phyloP scores from a whole-genome alignment of 2,888 invertebrate genomes.

The Dastarcus helophoroides region DNA sequence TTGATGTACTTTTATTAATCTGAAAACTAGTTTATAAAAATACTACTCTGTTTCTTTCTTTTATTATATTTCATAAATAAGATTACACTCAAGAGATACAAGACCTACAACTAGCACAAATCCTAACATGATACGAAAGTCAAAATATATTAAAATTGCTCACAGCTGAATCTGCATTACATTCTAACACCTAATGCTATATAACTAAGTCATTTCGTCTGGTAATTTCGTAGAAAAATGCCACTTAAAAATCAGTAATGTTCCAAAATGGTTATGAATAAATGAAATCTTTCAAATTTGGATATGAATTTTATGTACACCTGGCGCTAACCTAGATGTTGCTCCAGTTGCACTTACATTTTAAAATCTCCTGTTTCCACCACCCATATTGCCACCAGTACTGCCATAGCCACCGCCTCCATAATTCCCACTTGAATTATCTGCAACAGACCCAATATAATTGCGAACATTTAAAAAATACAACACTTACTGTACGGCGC shows the following conservation, averaged over 20 bases:
- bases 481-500: constrained; percentile 58
- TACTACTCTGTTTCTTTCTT: constrained; percentile 11
- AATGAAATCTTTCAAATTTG: constrained; percentile 4
- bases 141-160: too few relatives aligned
- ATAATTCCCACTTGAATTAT: constrained; percentile 33
- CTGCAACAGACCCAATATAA: constrained; percentile 16
- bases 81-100: constrained; percentile 18
- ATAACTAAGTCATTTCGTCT: too few relatives aligned
- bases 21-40: constrained; percentile 10
- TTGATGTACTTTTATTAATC: constrained; percentile 12
- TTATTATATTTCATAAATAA: constrained; percentile 13
- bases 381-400: constrained; percentile 36
- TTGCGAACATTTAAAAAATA: constrained; percentile 4
- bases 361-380: constrained; percentile 33
- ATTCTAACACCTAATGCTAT: too few relatives aligned
- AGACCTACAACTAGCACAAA: constrained; percentile 19
- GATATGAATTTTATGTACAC: constrained; percentile 17
- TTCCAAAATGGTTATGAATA: constrained; percentile 1
- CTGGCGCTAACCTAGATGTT: constrained; percentile 17
- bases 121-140: constrained; percentile 10
- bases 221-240: neutral
- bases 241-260: neutral
- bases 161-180: too few relatives aligned
- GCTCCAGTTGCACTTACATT: constrained; percentile 28
- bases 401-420: constrained; percentile 35